phyloP scores from a whole-genome alignment of 2,113 vertebrate genomes.

The Myrmecophaga tridactyla region DNA sequence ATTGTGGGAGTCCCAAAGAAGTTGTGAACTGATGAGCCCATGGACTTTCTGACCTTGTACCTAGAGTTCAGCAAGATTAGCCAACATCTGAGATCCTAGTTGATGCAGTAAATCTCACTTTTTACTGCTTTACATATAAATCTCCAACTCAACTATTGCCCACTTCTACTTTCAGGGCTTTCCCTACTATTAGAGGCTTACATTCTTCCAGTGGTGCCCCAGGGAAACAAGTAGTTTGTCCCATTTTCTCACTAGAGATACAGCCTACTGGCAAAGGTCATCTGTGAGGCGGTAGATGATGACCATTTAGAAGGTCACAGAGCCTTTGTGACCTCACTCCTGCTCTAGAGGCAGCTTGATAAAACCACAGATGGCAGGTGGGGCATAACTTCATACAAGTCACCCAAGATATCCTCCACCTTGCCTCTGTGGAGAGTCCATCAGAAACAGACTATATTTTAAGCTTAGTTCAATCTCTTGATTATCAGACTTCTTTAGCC shows the following conservation, averaged over 20 bases:
- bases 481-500: background rate
- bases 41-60: conserved; percentile 1
- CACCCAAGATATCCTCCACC: conserved; percentile 8
- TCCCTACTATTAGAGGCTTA: background rate
- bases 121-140: background rate
- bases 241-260: background rate
- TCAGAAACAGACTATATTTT: background rate
- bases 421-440: background rate
- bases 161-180: background rate
- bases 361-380: background rate
- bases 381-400: background rate
- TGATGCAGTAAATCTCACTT: background rate
- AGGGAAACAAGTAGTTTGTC: background rate
- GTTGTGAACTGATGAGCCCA: background rate
- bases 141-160: background rate
- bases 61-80: background rate
- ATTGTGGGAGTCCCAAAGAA: background rate
- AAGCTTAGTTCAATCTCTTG: background rate
- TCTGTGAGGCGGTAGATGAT: conserved; percentile 38
- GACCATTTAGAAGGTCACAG: conserved; percentile 40
- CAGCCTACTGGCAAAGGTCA: background rate
- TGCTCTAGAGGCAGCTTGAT: background rate
- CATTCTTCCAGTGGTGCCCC: background rate
- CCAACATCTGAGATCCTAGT: background rate
- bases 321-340: conserved; percentile 53